These are phyloP conservation scores for Gonioctena quinquepunctata DNA, from an alignment of 1,140 invertebrate species.

Conservation along the genomic window DNA sequence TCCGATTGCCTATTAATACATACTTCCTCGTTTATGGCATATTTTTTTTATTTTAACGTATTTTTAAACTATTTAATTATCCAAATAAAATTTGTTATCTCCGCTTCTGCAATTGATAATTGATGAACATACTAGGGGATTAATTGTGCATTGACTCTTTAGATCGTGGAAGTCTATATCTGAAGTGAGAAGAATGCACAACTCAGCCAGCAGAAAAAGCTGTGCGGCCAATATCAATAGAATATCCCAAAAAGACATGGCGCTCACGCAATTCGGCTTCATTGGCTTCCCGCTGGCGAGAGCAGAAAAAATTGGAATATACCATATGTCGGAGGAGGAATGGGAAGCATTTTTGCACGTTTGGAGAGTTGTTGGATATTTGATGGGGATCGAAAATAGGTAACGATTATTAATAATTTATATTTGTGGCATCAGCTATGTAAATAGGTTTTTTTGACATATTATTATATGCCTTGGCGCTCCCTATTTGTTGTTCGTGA, in stretches of 20 bases:
- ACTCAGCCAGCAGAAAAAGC: constrained; percentile 60
- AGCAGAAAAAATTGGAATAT: constrained; percentile 68
- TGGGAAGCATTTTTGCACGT: constrained; percentile 78
- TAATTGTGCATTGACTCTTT: constrained; percentile 56
- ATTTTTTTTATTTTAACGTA: too few relatives aligned
- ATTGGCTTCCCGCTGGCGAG: constrained; percentile 75
- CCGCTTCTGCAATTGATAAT: neutral
- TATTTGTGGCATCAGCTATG: too few relatives aligned
- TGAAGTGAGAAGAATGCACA: constrained; percentile 70
- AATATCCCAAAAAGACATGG: constrained; percentile 80
- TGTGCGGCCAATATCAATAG: constrained; percentile 56
- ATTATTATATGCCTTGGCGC: too few relatives aligned
- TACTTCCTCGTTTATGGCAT: too few relatives aligned
- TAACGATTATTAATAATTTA: too few relatives aligned
- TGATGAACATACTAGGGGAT: neutral
- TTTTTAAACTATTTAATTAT: too few relatives aligned
- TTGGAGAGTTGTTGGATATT: constrained; percentile 73
- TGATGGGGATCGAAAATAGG: constrained; percentile 20
- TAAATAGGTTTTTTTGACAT: too few relatives aligned
- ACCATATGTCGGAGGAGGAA: constrained; percentile 60
- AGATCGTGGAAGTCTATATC: constrained; percentile 70
- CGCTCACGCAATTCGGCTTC: constrained; percentile 85
- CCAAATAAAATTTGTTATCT: too few relatives aligned
- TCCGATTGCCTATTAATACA: too few relatives aligned
- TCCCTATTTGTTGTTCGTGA: too few relatives aligned